A percentile compares a stretch with the other conserved stretches of the same genome.
phyloP scores from a whole-genome alignment of 2,888 invertebrate species.

The Phyllotreta striolata region DNA sequence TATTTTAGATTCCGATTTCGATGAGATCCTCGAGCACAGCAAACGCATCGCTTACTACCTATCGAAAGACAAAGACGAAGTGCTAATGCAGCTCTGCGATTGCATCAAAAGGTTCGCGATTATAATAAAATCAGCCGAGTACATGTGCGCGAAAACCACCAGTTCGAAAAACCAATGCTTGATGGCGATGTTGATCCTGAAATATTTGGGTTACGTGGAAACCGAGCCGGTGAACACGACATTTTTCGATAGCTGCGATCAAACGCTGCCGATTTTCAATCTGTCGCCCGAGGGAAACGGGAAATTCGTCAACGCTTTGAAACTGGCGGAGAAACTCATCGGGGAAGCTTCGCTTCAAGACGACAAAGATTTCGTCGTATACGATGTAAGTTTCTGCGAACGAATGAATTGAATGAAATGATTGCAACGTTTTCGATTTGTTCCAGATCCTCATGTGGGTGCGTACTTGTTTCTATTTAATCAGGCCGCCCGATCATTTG shows the following conservation, averaged over 20 bases:
- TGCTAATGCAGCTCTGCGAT: constrained; percentile 46
- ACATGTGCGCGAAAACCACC: constrained; percentile 41
- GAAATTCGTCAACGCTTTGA: constrained; percentile 39
- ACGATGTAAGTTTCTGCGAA: constrained; percentile 39
- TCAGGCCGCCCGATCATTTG: constrained; percentile 29
- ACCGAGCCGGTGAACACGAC: background rate
- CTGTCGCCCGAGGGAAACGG: constrained; percentile 13
- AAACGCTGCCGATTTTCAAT: constrained; percentile 24
- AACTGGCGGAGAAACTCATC: constrained; percentile 37
- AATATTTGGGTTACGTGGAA: constrained; percentile 38
- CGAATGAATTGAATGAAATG: background rate
- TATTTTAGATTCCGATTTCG: constrained; percentile 23
- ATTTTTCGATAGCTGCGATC: constrained; percentile 17
- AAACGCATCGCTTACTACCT: constrained; percentile 45
- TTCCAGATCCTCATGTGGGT: constrained; percentile 38
- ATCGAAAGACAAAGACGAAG: constrained; percentile 39
- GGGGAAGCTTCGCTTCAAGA: constrained; percentile 46
- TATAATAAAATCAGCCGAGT: constrained; percentile 42
- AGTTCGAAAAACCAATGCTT: constrained; percentile 43
- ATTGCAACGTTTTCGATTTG: background rate
- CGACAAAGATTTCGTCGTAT: constrained; percentile 29
- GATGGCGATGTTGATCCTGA: constrained; percentile 46
- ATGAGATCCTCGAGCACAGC: constrained; percentile 14
- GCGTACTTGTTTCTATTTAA: constrained; percentile 43
- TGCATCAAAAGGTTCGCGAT: constrained; percentile 43